Conservation (phyloP, 1,140 invertebrate genomes). For the Homalodisca vitripennis region DNA sequence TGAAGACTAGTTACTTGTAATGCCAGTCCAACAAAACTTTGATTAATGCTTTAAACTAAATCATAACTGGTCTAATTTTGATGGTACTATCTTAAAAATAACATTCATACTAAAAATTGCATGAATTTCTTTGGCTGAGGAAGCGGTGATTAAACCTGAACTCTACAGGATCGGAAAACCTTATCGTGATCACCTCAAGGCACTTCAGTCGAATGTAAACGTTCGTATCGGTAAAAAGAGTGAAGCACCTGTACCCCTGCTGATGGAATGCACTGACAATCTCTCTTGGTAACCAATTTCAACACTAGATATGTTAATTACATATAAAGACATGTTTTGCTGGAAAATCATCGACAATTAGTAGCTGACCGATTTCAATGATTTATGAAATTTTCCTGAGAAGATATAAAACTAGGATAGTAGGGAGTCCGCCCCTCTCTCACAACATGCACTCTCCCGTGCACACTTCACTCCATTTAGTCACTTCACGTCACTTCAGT, state of each 20-base stretch:
- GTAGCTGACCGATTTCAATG: constrained; percentile 12
- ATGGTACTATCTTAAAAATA: constrained; percentile 14
- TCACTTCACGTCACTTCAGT: constrained; percentile 13
- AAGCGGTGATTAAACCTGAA: constrained; percentile 19
- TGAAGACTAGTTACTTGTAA: background rate
- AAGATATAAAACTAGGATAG: constrained; percentile 31
- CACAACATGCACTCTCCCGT: constrained; percentile 28
- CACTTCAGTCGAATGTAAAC: constrained; percentile 21
- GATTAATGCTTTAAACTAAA: constrained; percentile 14
- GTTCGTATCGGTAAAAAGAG: constrained; percentile 5
- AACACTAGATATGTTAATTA: constrained; percentile 36
- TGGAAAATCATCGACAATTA: constrained; percentile 2
- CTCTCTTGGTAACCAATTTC: constrained; percentile 35
- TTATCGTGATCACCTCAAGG: constrained; percentile 18
- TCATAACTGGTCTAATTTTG: constrained; percentile 13
- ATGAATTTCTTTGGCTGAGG: constrained; percentile 21
- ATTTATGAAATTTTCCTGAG: constrained; percentile 30
- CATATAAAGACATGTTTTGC: too few species aligned
- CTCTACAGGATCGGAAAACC: constrained; percentile 17
- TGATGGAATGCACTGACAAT: constrained; percentile 3
- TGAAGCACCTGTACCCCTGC: constrained; percentile 13
- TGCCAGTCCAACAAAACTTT: constrained; percentile 4
- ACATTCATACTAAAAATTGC: background rate
- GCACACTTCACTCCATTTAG: constrained; percentile 28
- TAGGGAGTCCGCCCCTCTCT: constrained; percentile 30